Conservation (phyloP, 2,888 invertebrate species). For the Nephrotoma appendiculata region DNA sequence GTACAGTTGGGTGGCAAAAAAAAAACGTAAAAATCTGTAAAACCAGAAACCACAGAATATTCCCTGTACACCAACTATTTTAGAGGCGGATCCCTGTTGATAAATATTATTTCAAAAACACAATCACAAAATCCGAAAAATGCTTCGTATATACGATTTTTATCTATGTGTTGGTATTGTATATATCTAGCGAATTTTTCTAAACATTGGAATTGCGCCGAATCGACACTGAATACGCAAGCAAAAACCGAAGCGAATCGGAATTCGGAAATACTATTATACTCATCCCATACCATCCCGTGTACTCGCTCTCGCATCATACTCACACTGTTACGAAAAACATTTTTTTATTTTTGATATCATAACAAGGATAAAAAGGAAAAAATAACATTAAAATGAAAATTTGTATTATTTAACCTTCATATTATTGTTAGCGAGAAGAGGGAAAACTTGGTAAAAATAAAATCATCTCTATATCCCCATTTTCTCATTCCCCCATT, state of each 20-base stretch:
- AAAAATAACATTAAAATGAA: neutral
- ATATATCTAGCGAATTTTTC: neutral
- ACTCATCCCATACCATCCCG: neutral
- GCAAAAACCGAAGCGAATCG: neutral
- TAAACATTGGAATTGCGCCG: neutral
- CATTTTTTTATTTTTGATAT: neutral
- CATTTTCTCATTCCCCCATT: neutral
- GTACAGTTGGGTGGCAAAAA: neutral
- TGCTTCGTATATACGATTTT: too few relatives aligned
- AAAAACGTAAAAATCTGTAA: neutral
- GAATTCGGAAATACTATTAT: neutral
- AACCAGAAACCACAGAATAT: neutral
- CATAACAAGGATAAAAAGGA: neutral
- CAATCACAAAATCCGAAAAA: too few relatives aligned
- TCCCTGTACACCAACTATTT: neutral
- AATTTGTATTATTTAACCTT: neutral
- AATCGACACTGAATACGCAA: neutral
- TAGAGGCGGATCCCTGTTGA: neutral
- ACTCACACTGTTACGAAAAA: neutral
- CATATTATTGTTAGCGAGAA: neutral
- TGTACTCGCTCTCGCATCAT: neutral
- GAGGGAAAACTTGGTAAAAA: neutral
- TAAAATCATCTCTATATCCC: neutral
- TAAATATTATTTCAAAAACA: neutral
- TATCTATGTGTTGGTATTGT: neutral